Evolutionary conservation across 1,140 invertebrate species (phyloP), one percentile per base, ranked within the genome.

Genomic region (Drosophila prosaltans): DNA sequence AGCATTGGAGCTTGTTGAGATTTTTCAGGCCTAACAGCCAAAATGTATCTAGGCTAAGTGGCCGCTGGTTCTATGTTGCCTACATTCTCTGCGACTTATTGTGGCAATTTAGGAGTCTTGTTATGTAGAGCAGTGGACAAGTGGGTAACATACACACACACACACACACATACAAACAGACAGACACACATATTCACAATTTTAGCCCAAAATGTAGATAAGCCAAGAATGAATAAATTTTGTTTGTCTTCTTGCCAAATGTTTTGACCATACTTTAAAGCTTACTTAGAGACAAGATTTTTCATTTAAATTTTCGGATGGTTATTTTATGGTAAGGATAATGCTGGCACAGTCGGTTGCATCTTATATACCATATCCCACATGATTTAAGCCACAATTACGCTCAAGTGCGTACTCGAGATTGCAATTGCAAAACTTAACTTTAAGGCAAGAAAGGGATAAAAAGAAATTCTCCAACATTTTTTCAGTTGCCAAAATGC

Each of bases 331-430:
- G 70, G 71, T 61, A 16, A 0, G 28, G 28, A 67, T 78, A 84
- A 74, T 78, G 70, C 73, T 57, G 45, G 51, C 70, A 78, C 74
- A 81, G 71, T 75, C 74, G 68, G 68, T 54, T 70, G 68, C 21
- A 59, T 8, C 26, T 40, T 28, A 55, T 39, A 40, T 65, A 40
- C 58, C 41, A 58, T 30, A 57, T 64, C 54, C 65, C 74, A 72
- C 66, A 71, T 79, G 72, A 51, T 51, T 24, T 51, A 51, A 51
- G 72, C 69, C 69, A 73, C 82, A 88, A 86, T 86, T 86, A 88
- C 82, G 83, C 82, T 82, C 82, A 88, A 86, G 82, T 86, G 83
- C 82, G 82, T 82, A 82, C 72, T 70, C 88, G 80, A 83, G 79
- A 81, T 82, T 81, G 82, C 81, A 88, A 76, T 76, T 83, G 80